Evolutionary conservation across 2,888 invertebrate genomes (phyloP).

Genomic region (Drosophila demipolita): DNA sequence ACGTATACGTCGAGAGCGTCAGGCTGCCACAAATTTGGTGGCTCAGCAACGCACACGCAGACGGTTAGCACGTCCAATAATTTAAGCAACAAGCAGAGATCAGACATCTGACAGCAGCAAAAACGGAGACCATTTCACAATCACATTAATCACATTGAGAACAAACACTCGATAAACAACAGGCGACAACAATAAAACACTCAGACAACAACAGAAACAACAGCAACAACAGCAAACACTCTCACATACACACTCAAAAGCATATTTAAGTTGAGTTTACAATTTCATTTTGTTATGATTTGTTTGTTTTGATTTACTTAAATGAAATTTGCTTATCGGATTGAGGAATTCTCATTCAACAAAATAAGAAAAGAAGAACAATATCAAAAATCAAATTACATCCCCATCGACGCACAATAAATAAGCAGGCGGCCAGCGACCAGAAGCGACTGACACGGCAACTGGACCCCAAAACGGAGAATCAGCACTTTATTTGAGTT

Average conservation of each 20-base stretch:
- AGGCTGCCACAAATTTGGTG: constrained; percentile 72
- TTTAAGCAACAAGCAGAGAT: constrained; percentile 42
- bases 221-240: constrained; percentile 33
- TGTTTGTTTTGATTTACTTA: constrained; percentile 51
- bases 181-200: constrained; percentile 23
- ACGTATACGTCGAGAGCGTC: constrained; percentile 56
- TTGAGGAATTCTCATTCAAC: constrained; percentile 47
- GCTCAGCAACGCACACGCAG: constrained; percentile 86
- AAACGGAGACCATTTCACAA: constrained; percentile 49
- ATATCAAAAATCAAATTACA: constrained; percentile 27
- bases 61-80: constrained; percentile 84
- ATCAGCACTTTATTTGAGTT: constrained; percentile 75
- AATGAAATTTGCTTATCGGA: constrained; percentile 58
- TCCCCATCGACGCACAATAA: constrained; percentile 48
- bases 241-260: constrained; percentile 26
- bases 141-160: constrained; percentile 38
- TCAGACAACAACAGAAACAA: constrained; percentile 23
- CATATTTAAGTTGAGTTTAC: constrained; percentile 56
- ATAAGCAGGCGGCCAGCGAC: constrained; percentile 32
- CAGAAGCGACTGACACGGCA: constrained; percentile 14
- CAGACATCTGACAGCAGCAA: constrained; percentile 13
- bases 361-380: constrained; percentile 10
- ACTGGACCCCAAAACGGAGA: constrained; percentile 32
- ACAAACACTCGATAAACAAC: constrained; percentile 17
- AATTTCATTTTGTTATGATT: constrained; percentile 57